Percentiles rank a stretch among this genome's conserved stretches.
Conservation (phyloP, 2,113 vertebrate genomes). For the Hyla sarda region DNA sequence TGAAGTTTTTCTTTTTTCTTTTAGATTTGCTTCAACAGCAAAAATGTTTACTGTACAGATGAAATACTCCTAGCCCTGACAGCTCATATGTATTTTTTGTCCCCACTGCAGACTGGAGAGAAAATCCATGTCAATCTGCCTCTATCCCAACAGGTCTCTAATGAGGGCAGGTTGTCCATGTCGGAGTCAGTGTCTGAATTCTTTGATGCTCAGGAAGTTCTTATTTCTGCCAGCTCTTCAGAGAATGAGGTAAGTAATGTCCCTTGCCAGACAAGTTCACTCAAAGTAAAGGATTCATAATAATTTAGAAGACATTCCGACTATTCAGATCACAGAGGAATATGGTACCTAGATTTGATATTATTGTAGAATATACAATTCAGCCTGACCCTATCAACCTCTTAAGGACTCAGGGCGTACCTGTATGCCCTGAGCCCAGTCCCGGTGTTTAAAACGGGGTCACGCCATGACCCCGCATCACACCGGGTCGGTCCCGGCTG, state of each 20-base stretch:
- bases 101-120: slow-evolving; percentile 79
- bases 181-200: slow-evolving; percentile 98
- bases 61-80: neutral
- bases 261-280: neutral
- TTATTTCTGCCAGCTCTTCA: slow-evolving; percentile 95
- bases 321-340: neutral
- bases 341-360: neutral
- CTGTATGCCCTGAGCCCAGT: no score
- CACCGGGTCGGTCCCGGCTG: no score
- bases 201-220: slow-evolving; percentile 98
- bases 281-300: neutral
- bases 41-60: neutral
- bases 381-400: no score
- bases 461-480: no score
- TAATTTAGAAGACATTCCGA: neutral
- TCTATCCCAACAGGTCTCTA: slow-evolving; percentile 93
- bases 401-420: no score
- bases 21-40: neutral
- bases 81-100: slow-evolving; percentile 19
- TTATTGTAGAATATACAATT: neutral
- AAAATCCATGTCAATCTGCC: slow-evolving; percentile 91
- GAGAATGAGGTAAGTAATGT: slow-evolving; percentile 88
- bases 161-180: slow-evolving; percentile 98
- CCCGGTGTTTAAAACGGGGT: no score
- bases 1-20: neutral